Evolutionary conservation across 1,140 invertebrate species (phyloP), one percentile per base, ranked within the genome.

Genomic region (Melipona quadrifasciata): DNA sequence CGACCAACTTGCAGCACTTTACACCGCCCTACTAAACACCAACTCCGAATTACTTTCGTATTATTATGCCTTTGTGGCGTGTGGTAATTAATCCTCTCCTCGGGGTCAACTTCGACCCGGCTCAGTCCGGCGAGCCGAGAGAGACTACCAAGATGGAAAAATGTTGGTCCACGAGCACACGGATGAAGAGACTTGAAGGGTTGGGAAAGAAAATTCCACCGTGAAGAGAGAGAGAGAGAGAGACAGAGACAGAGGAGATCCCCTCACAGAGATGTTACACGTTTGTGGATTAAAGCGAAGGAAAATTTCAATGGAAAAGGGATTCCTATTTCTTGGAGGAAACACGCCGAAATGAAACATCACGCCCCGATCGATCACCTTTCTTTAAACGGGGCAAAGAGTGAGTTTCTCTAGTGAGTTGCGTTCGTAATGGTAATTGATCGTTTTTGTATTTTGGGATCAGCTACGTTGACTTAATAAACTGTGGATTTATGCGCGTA

Each of bases 31-130:
- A 65, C 39, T 75, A 80, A 84, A 77, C 78, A 81, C 72, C 84
- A 79, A 88, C 74, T 87, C 76, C 55, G 71, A 89, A 85, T 88
- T 89, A 88, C 76, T 68, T 85, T 73, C 57, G 57, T 79, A 61
- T 84, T 79, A 79, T 78, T 71, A 71, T 64, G 55, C 75, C 76
- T 79, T 84, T 79, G 75, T 79, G 55, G 53, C 27, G 53, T 39
- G 16, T n/a, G 82, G n/a, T 79, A 61, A 79, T 84, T 79, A 84
- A 84, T 84, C 82, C 76, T 84, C 68, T 79, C 39, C 74, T 53
- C 34, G 17, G 53, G n/a, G 34, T 27, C 34, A 58, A 57, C 53
- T 68, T 75, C 51, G 47, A 21, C 71, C 58, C 24, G 39, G 68
- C 11, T 39, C 4, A 1, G 24, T 17, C 11, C 19, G 10, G 6